A percentile compares a stretch with the other conserved stretches of the same genome.
Evolutionary conservation across 2,797 vertebrate genomes (phyloP).

Genomic region (Lepidocolaptes lacrymiger): DNA sequence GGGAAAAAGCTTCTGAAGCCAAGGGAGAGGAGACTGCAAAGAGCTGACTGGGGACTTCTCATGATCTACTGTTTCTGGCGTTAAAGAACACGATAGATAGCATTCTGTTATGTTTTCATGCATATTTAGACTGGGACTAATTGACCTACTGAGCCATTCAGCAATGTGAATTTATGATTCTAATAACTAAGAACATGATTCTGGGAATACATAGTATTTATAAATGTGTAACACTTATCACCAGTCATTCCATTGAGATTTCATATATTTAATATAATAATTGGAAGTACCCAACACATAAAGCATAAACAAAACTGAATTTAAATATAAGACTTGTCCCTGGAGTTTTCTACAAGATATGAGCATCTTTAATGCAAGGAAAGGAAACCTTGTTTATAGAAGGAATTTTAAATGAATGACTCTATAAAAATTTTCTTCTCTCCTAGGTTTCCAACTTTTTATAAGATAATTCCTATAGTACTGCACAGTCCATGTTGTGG

Average conservation of each 20-base stretch:
- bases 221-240: conserved; percentile 29
- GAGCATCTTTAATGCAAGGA: neutral
- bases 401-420: neutral
- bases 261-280: conserved; percentile 24
- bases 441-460: neutral
- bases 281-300: neutral
- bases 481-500: neutral
- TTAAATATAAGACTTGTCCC: neutral
- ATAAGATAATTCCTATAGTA: neutral
- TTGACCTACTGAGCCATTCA: neutral
- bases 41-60: neutral
- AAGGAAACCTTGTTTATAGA: neutral
- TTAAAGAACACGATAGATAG: neutral
- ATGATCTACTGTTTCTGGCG: neutral
- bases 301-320: neutral
- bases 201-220: conserved; percentile 8
- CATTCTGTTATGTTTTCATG: neutral
- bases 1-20: neutral
- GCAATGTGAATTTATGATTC: neutral
- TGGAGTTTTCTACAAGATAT: neutral
- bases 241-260: neutral
- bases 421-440: neutral
- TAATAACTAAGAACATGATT: neutral
- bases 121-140: neutral
- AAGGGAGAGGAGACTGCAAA: neutral